These are phyloP conservation scores for Drosophila ustulata DNA, from an alignment of 2,888 invertebrate species.

Conservation along the genomic window DNA sequence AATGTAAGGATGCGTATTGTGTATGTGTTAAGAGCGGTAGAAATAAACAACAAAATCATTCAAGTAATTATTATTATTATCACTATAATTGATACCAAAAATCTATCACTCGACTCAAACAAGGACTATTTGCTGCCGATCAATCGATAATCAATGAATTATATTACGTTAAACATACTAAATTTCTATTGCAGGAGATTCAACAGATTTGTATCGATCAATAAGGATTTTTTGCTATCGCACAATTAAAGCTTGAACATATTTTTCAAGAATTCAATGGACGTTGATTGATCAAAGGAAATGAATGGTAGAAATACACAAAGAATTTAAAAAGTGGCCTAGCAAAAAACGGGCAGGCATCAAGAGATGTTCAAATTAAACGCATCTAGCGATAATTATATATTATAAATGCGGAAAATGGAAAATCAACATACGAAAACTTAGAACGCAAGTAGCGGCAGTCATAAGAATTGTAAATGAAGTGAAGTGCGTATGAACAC, in stretches of 20 bases:
- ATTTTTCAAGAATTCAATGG: too few relatives aligned
- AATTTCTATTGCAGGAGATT: too few relatives aligned
- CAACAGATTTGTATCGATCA: not conserved
- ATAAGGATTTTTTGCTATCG: not conserved
- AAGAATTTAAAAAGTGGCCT: too few relatives aligned
- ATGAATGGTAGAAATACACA: too few relatives aligned
- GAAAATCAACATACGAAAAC: not conserved
- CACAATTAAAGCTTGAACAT: too few relatives aligned
- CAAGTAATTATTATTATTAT: not conserved
- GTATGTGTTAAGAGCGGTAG: conserved; percentile 64
- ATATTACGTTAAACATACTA: too few relatives aligned
- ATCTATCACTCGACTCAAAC: not conserved
- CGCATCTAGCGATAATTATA: not conserved
- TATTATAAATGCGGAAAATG: not conserved
- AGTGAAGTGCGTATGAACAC: too few relatives aligned
- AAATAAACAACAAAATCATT: conserved; percentile 24
- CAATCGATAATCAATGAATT: too few relatives aligned
- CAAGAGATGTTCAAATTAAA: not conserved
- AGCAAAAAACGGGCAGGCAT: not conserved
- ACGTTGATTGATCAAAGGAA: too few relatives aligned
- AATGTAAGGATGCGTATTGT: conserved; percentile 43
- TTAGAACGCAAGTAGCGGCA: not conserved
- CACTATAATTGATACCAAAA: not conserved
- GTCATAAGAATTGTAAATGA: not conserved
- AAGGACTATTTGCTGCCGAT: not conserved